Evolutionary conservation across 1,140 invertebrate genomes (phyloP), one percentile per base, ranked within the genome.

Genomic region (Myzus persicae): DNA sequence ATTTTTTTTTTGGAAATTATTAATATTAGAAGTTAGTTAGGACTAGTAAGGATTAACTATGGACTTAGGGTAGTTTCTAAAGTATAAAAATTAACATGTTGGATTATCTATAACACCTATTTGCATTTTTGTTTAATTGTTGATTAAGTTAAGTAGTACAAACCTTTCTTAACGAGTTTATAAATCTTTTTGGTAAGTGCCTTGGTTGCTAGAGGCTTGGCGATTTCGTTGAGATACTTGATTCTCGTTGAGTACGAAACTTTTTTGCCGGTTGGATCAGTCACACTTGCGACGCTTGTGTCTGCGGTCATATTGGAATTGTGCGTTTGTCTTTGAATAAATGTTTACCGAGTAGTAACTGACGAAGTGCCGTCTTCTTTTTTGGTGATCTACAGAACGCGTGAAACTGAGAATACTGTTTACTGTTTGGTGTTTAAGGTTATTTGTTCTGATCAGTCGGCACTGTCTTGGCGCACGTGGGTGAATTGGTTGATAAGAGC

Each of bases 131-230:
- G 48, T 51, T 24, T 24, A 5, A 51, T 24, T 51, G 14, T 51
- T 51, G 20, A 51, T 51, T n/a, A n/a, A 18, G 18, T n/a, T 76
- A n/a, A 76, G n/a, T 76, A n/a, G 4, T 76, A 76, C 59, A n/a
- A n/a, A 97, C 97, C 97, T 97, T 99, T 99, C 94, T 98, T 99
- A 5, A 99, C 97, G 3, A 98, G 96, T 96, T 99, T 99, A 94
- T 98, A 98, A 93, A 99, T 96, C 95, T 98, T 98, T 96, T 99
- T 99, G 26, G 97, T 96, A 90, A 99, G 95, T 95, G 99, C 99
- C 94, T 98, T 98, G 0, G 97, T 95, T n/a, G 98, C 98, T 96
- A 99, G 97, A 1, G 99, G 99, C 94, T 98, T 97, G 0, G 98
- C 96, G 88, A 99, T 99, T n/a, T 97, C 94, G 95, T 97, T 98